Evolutionary conservation across 1,140 invertebrate genomes (phyloP), one percentile per base, ranked within the genome.

Genomic region (Habropoda laboriosa): DNA sequence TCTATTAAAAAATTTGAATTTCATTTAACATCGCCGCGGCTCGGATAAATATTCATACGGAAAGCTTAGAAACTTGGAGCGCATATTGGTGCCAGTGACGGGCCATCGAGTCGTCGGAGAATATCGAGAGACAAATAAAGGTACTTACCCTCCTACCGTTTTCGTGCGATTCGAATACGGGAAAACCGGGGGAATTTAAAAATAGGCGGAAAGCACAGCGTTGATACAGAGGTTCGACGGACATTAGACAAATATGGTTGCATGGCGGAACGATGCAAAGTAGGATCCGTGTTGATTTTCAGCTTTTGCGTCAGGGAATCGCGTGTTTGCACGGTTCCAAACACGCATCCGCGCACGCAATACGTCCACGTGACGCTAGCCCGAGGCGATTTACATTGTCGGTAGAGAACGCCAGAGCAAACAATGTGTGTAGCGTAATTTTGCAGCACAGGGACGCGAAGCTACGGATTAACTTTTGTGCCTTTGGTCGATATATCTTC

Each of bases 231-330:
- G 47, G 18, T 35, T 35, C 55, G 55, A 18, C 55, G 24, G 3
- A 5, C 16, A 27, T 49, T 61, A 61, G 40, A 79, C 51, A 47
- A 60, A 80, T 78, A 57, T 55, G 47, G 42, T 24, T 40, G 63
- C 35, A 38, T 49, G 68, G 35, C 35, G 47, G 47, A 78, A 55
- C 67, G 61, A 57, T 57, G 70, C 64, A 58, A 61, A 58, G 49
- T 61, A 58, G 61, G n/a, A 61, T 45, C 35, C 27, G 24, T 83
- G 82, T 85, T 85, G 79, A 81, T 79, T 85, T 86, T 85, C 79
- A 71, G 49, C 71, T 67, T 38, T 47, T 80, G 82, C 67, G 45
- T 45, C 38, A 38, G 21, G 49, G 40, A 47, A 51, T 63, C 35
- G 47, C 71, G 67, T 81, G 79, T 86, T 78, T 85, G 58, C 42